Evolutionary conservation across 1,140 invertebrate genomes (phyloP).

Genomic region (Magallana angulata): DNA sequence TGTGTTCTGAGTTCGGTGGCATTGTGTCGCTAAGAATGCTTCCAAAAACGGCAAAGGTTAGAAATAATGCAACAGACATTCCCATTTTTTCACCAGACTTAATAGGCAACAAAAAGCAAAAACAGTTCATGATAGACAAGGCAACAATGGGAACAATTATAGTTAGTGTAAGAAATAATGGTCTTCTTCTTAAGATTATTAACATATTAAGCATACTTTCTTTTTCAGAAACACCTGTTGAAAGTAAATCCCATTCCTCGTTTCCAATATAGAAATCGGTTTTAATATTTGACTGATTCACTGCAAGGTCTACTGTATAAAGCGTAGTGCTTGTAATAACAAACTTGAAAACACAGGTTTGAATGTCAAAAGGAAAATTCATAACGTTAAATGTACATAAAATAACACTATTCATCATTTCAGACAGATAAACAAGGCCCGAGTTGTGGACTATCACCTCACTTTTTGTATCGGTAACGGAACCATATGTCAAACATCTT

Average conservation of each 20-base stretch:
- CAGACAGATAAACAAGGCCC: background rate
- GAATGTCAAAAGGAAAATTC: slow-evolving; percentile 43
- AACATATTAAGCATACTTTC: too few relatives aligned
- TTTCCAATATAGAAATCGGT: too few relatives aligned
- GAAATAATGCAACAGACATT: slow-evolving; percentile 50
- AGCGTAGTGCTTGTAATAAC: slow-evolving; percentile 19
- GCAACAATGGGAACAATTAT: slow-evolving; percentile 50
- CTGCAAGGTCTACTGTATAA: background rate
- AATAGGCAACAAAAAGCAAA: slow-evolving; percentile 53
- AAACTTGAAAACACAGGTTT: slow-evolving; percentile 35
- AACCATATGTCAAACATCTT: background rate
- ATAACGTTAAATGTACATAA: background rate
- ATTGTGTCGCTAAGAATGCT: slow-evolving; percentile 50
- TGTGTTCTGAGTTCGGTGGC: slow-evolving; percentile 41
- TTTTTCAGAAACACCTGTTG: too few relatives aligned
- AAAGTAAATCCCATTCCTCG: too few relatives aligned
- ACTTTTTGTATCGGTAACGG: background rate
- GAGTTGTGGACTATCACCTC: background rate
- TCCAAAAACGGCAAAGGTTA: slow-evolving; percentile 52
- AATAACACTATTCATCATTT: too few relatives aligned
- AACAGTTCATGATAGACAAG: slow-evolving; percentile 46
- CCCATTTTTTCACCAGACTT: slow-evolving; percentile 55
- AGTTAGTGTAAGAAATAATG: slow-evolving; percentile 45
- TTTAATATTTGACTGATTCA: too few relatives aligned
- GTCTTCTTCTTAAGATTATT: slow-evolving; percentile 8